A percentile compares a stretch with the other conserved stretches of the same genome.
phyloP scores from a whole-genome alignment of 2,113 vertebrate genomes.

The Lepidothrix coronata region DNA sequence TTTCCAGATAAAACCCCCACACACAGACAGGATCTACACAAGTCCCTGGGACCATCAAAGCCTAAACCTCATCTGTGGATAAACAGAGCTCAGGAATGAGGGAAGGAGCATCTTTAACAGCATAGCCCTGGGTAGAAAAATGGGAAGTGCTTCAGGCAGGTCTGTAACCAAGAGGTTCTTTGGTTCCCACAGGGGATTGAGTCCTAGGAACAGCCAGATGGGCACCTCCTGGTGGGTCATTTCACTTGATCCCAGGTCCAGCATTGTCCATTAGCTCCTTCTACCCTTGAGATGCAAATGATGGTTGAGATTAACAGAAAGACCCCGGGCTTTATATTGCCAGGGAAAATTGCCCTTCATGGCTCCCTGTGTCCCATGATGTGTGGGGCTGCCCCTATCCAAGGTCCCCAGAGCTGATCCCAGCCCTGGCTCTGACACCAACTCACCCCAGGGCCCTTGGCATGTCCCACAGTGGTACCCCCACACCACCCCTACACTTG shows the following conservation, averaged over 20 bases:
- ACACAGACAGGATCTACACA: not conserved
- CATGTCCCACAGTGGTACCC: not conserved
- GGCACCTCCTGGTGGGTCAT: not conserved
- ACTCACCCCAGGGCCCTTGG: not conserved
- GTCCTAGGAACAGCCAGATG: not conserved
- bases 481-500: not conserved
- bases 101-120: not conserved
- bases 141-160: not conserved
- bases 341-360: not conserved
- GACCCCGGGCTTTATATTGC: not conserved
- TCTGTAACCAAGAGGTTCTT: not conserved
- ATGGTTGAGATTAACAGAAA: not conserved
- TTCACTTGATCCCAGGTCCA: not conserved
- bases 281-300: not conserved
- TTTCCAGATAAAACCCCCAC: not conserved
- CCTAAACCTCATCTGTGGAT: not conserved
- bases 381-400: not conserved
- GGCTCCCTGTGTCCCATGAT: rapidly evolving
- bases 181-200: not conserved
- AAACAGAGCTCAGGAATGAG: not conserved
- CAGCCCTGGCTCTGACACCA: not conserved
- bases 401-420: not conserved
- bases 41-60: not conserved
- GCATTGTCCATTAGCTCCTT: not conserved
- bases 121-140: not conserved